Percentiles rank a stretch among this genome's conserved stretches.
Conservation (phyloP, 1,140 invertebrate species). For the Acromyrmex charruanus region DNA sequence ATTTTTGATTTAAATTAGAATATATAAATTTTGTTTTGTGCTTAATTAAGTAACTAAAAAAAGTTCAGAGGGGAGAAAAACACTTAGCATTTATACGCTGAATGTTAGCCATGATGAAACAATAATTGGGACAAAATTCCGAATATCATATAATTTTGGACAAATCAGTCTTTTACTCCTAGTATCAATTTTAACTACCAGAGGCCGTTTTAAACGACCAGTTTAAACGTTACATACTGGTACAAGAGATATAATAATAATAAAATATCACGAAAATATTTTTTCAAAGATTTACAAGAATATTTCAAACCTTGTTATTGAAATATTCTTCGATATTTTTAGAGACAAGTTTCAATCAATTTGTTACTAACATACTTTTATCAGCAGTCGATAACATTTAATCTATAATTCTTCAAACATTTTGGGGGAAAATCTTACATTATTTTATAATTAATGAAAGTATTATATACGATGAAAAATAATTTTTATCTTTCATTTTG, state of each 20-base stretch:
- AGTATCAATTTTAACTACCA: not conserved
- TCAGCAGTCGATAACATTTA: not conserved
- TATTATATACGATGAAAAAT: not conserved
- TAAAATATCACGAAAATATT: not conserved
- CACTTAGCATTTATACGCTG: not conserved
- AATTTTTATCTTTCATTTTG: too few relatives aligned
- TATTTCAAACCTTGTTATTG: not conserved
- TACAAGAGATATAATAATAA: not conserved
- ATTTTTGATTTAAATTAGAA: not conserved
- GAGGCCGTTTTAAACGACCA: not conserved
- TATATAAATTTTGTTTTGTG: not conserved
- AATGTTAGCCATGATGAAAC: not conserved
- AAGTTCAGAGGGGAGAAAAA: not conserved
- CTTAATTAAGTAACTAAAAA: not conserved
- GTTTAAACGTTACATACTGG: too few relatives aligned
- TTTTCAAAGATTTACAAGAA: not conserved
- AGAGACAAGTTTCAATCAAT: not conserved
- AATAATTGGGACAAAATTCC: not conserved
- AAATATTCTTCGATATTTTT: not conserved
- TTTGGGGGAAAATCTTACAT: not conserved
- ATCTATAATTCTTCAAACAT: not conserved
- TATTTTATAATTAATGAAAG: not conserved
- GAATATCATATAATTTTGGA: not conserved
- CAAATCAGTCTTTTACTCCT: constrained; percentile 5
- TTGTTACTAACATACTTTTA: constrained; percentile 7